These are phyloP conservation scores for Papilio helenus DNA, from an alignment of 1,140 invertebrate genomes.

Conservation along the genomic window DNA sequence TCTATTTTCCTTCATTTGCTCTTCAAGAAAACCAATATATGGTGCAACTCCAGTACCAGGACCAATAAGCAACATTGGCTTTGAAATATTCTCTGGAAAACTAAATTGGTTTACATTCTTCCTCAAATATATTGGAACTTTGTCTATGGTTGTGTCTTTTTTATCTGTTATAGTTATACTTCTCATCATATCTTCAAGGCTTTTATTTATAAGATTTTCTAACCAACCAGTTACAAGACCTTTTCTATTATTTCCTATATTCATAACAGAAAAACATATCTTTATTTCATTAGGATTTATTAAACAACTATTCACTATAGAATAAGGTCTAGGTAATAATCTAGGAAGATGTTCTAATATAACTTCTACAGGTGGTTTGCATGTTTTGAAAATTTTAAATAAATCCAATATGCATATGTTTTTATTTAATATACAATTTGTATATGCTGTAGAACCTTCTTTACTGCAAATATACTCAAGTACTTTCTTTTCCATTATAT, in stretches of 20 bases:
- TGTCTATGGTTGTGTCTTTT: constrained; percentile 35
- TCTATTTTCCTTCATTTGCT: constrained; percentile 73
- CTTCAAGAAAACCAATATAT: constrained; percentile 87
- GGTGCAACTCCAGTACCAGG: constrained; percentile 93
- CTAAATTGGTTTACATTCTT: constrained; percentile 84
- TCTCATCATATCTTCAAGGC: constrained; percentile 56
- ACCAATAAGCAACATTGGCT: constrained; percentile 90
- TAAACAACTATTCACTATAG: constrained; percentile 88
- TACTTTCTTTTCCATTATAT: constrained; percentile 85
- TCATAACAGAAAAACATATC: constrained; percentile 88
- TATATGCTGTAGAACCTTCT: constrained; percentile 86
- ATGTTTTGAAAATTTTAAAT: constrained; percentile 85
- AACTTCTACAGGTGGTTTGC: constrained; percentile 85
- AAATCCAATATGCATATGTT: constrained; percentile 86
- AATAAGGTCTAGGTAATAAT: constrained; percentile 90
- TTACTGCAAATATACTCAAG: constrained; percentile 86
- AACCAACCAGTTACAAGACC: constrained; percentile 89
- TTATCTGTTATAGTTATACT: constrained; percentile 53
- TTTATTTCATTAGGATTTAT: constrained; percentile 78
- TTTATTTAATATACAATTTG: constrained; percentile 84
- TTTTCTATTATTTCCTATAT: constrained; percentile 81
- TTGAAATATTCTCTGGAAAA: constrained; percentile 81
- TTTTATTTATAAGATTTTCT: constrained; percentile 64
- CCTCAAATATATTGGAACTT: constrained; percentile 86
- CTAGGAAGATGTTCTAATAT: constrained; percentile 89